Base-by-base conservation (phyloP, 1,140 invertebrate species). In the Chironomus striatipennis region DNA sequence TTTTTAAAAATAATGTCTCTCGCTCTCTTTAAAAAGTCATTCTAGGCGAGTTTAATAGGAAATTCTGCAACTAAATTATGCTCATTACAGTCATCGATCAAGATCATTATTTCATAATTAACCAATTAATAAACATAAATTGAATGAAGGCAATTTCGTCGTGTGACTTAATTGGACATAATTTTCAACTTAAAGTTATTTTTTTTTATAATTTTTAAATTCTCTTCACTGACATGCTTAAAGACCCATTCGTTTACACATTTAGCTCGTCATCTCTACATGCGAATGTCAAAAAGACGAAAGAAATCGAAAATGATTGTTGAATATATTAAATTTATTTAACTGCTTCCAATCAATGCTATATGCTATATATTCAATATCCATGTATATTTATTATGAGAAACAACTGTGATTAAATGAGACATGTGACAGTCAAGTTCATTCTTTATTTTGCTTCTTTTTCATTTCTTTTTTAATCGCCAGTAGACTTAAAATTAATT, bases 341-440 rank as follows among this genome's bases (percentile, higher is more conserved):
- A 34, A 34, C 24, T 34, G 24, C 24, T 34, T 34, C 24, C 24
- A 34, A 34, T 34, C 24, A 34, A 34, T 34, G 24, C 24, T 34
- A 34, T 34, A 34, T 34, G 1, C 24, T 2, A 34, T 34, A 34
- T 34, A 34, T 34, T 12, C 12, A 57, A 34, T 34, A 34, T 34
- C 9, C 12, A 57, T 57, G 47, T 57, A 12, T 57, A n/a, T 47
- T 47, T 12, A 47, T 47, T 47, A 12, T 8, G 2, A 2, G 15
- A 57, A 57, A 57, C 47, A 34, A 34, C 24, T 34, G 24, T 57
- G 9, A 57, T 57, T 15, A 57, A 57, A 57, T 12, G 47, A 12
- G 47, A 57, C 47, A 57, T 57, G 47, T 57, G 47, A 57, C 47
- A 57, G 47, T 57, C 47, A 57, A 57, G 47, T 57, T 57, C 47